Percentiles rank a stretch among this genome's conserved stretches.
Evolutionary conservation across 2,113 vertebrate species (phyloP).

Genomic region (Callionymus lyra): DNA sequence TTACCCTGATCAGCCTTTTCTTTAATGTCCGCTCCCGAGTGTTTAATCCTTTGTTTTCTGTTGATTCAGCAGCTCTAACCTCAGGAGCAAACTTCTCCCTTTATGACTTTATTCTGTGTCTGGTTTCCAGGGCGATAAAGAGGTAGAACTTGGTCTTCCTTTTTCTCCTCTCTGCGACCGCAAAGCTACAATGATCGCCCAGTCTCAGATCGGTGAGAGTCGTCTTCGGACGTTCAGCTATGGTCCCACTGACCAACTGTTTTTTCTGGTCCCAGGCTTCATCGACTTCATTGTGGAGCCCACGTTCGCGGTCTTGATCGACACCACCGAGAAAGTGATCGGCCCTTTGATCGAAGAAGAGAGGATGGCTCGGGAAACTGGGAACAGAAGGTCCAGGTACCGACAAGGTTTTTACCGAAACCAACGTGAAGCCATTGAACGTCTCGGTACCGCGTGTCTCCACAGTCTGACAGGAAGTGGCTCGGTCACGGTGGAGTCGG

Average conservation of each 20-base stretch:
- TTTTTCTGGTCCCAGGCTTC: constrained; percentile 67
- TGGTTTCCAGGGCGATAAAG: constrained; percentile 84
- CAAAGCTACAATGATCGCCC: constrained; percentile 92
- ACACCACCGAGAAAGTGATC: constrained; percentile 95
- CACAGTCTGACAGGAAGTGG: constrained; percentile 62
- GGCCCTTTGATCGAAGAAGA: constrained; percentile 95
- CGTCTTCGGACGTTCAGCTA: constrained; percentile 39
- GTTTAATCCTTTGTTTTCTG: no score
- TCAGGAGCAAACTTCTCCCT: neutral
- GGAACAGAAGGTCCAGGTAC: constrained; percentile 76
- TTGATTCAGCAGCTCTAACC: no score
- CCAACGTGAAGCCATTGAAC: no score
- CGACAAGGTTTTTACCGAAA: no score
- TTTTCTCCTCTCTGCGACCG: constrained; percentile 95
- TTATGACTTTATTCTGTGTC: constrained; percentile 6
- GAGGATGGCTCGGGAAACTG: constrained; percentile 72
- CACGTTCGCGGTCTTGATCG: constrained; percentile 89
- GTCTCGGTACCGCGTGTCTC: neutral
- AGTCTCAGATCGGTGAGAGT: constrained; percentile 89
- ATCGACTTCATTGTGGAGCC: constrained; percentile 97
- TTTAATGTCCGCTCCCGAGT: no score
- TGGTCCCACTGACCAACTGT: neutral
- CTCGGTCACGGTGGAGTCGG: constrained; percentile 65
- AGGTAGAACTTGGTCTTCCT: constrained; percentile 83
- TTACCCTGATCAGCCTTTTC: no score